These are phyloP conservation scores for Cynaeus angustus DNA, from an alignment of 2,888 invertebrate species.

Conservation along the genomic window DNA sequence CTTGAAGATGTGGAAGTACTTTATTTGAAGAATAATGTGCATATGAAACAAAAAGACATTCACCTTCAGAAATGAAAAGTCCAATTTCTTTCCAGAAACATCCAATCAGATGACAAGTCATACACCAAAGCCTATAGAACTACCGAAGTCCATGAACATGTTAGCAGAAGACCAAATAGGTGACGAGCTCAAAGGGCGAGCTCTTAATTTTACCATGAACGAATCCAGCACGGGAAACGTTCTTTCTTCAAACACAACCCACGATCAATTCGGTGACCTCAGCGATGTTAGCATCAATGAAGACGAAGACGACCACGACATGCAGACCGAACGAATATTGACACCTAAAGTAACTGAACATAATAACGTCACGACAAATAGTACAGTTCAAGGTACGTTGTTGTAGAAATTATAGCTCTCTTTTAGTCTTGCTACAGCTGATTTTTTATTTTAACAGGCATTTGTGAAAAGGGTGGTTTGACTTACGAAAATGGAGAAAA, in stretches of 20 bases:
- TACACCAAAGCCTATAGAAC: slow-evolving; percentile 58
- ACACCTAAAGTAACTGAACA: slow-evolving; percentile 47
- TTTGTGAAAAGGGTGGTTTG: slow-evolving; percentile 70
- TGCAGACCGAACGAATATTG: slow-evolving; percentile 60
- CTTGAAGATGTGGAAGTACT: too few species aligned
- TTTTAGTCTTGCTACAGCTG: not conserved
- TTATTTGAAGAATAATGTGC: too few species aligned
- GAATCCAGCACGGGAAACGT: slow-evolving; percentile 63
- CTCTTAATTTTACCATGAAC: slow-evolving; percentile 66
- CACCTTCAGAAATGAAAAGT: too few species aligned
- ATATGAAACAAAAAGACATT: too few species aligned
- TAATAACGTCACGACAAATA: slow-evolving; percentile 29
- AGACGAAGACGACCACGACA: slow-evolving; percentile 69
- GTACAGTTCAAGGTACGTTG: slow-evolving; percentile 15
- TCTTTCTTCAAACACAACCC: slow-evolving; percentile 55
- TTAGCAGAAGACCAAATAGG: slow-evolving; percentile 63
- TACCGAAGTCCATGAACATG: slow-evolving; percentile 64
- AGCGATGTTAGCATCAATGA: slow-evolving; percentile 86
- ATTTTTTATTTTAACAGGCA: slow-evolving; percentile 55
- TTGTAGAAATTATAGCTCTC: slow-evolving; percentile 7
- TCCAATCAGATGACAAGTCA: slow-evolving; percentile 57
- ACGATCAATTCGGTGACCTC: slow-evolving; percentile 74
- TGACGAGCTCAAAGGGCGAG: slow-evolving; percentile 65
- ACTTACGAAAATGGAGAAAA: slow-evolving; percentile 79
- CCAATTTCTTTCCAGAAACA: slow-evolving; percentile 39